Conservation (phyloP, 35 echinoderm and acorn worm genomes). For the Apostichopus californicus region DNA sequence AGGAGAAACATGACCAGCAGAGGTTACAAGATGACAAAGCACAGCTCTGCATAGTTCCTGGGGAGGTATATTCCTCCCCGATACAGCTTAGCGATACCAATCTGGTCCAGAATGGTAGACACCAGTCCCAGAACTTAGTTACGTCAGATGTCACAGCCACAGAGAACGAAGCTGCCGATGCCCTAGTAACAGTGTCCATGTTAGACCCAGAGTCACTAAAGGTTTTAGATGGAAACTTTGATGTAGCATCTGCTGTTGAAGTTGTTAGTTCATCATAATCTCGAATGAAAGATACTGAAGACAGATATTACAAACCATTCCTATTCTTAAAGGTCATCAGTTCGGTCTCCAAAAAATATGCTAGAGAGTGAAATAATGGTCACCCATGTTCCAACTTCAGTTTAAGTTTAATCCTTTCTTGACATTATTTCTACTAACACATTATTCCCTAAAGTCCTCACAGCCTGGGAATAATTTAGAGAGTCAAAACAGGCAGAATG, state of each 20-base stretch:
- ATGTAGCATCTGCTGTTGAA: slow-evolving; percentile 35
- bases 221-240: slow-evolving; percentile 15
- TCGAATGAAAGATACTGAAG: no score
- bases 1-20: neutral
- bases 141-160: slow-evolving; percentile 24
- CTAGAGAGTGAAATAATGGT: no score
- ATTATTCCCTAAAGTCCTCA: no score
- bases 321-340: no score
- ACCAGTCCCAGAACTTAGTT: neutral
- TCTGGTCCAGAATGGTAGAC: neutral
- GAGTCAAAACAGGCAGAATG: no score
- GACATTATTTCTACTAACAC: no score
- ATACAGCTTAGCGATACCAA: neutral
- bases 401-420: no score
- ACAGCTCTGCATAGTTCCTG: neutral
- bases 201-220: slow-evolving; percentile 22
- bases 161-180: slow-evolving; percentile 26
- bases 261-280: neutral
- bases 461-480: no score
- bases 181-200: slow-evolving; percentile 33
- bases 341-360: no score
- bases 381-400: no score
- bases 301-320: no score
- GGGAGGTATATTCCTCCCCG: neutral
- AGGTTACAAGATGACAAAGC: neutral